A percentile compares a stretch with the other conserved stretches of the same genome.
Conservation (phyloP, 2,113 vertebrate species). For the Murina feae region DNA sequence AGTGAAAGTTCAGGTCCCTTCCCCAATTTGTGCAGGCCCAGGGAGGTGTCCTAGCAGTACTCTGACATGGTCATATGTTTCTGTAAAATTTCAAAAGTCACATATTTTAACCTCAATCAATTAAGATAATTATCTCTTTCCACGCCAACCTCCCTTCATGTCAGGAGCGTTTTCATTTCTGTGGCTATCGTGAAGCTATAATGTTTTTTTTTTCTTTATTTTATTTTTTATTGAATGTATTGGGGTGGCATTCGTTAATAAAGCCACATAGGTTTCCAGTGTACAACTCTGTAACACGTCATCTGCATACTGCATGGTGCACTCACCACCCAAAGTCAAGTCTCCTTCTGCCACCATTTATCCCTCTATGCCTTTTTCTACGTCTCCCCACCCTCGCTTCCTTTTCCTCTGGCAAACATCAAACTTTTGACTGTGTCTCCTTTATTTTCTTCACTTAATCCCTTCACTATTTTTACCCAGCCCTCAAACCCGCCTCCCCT, state of each 20-base stretch:
- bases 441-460: neutral
- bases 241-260: neutral
- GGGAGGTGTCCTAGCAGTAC: neutral
- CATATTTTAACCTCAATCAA: neutral
- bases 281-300: neutral
- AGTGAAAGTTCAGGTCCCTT: neutral
- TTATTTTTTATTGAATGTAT: neutral
- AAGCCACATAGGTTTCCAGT: neutral
- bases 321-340: neutral
- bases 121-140: neutral
- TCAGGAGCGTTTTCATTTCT: neutral
- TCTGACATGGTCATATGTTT: neutral
- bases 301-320: neutral
- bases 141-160: neutral
- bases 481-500: neutral
- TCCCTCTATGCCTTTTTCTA: neutral
- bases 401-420: neutral
- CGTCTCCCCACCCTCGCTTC: neutral
- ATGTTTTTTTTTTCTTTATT: neutral
- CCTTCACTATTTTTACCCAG: neutral
- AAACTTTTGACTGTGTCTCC: neutral
- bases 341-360: neutral
- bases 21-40: neutral
- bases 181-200: neutral
- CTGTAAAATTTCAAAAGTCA: neutral